These are phyloP conservation scores for Erebia aethiops DNA, from an alignment of 2,888 invertebrate genomes.

Conservation along the genomic window DNA sequence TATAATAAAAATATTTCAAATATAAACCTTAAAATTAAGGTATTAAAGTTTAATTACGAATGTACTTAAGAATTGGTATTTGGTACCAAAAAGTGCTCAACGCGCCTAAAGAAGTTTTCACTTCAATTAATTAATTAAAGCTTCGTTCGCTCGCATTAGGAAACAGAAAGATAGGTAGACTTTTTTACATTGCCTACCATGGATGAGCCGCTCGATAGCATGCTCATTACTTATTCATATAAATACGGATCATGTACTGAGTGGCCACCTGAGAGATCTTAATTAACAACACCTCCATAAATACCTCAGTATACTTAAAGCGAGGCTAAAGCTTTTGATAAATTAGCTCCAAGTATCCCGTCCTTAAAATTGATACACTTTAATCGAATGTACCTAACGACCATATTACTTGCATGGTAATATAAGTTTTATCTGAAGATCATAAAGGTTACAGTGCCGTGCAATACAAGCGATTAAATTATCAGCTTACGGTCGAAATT, in stretches of 20 bases:
- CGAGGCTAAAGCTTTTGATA: constrained; percentile 12
- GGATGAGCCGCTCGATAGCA: neutral
- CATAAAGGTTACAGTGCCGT: neutral
- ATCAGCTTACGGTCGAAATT: constrained; percentile 19
- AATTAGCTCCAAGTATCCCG: constrained; percentile 5
- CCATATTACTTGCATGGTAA: neutral
- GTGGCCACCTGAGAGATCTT: constrained; percentile 6
- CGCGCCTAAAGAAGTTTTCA: too few relatives aligned
- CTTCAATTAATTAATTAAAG: too few relatives aligned
- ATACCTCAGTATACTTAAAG: neutral
- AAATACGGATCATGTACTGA: neutral
- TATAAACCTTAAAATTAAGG: too few relatives aligned
- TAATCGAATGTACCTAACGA: constrained; percentile 10
- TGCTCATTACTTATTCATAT: neutral
- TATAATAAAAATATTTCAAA: too few relatives aligned
- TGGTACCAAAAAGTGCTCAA: too few relatives aligned
- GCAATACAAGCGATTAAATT: constrained; percentile 10
- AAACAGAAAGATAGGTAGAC: too few relatives aligned
- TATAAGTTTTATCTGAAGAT: neutral
- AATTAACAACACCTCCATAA: neutral
- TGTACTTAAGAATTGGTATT: too few relatives aligned
- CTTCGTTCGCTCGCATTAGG: too few relatives aligned
- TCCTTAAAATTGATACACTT: constrained; percentile 18
- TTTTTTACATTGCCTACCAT: too few relatives aligned
- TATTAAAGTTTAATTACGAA: too few relatives aligned